phyloP scores from a whole-genome alignment of 2,113 vertebrate species.

The Prunella fulvescens region DNA sequence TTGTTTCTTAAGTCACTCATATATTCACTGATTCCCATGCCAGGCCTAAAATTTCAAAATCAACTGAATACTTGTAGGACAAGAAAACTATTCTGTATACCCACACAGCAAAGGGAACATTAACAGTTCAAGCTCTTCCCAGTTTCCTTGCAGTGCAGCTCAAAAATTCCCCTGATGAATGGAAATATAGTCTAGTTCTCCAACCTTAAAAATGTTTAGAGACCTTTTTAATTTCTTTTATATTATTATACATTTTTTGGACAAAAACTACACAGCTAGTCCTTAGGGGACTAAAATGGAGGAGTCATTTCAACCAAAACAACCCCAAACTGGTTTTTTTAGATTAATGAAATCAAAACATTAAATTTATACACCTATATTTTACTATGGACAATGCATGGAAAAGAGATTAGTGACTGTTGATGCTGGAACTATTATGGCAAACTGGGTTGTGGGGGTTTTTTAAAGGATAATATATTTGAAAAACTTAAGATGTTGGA shows the following conservation, averaged over 20 bases:
- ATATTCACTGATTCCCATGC: background rate
- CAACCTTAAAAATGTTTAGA: background rate
- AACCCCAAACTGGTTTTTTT: background rate
- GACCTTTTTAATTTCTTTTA: background rate
- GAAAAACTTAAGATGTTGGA: background rate
- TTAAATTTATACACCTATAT: background rate
- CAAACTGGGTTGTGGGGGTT: fast-evolving
- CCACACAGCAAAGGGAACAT: background rate
- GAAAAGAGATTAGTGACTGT: background rate
- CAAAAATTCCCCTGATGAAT: background rate
- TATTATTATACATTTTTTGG: background rate
- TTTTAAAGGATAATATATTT: background rate
- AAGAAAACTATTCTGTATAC: background rate
- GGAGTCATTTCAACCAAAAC: background rate
- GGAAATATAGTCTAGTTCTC: background rate
- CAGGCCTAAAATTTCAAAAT: slow-evolving; percentile 21
- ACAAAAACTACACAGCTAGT: background rate
- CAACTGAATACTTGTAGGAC: background rate
- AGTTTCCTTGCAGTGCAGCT: background rate
- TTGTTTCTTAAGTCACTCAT: slow-evolving; percentile 2
- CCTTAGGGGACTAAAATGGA: background rate
- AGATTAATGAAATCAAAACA: background rate
- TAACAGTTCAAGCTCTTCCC: background rate
- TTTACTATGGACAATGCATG: background rate
- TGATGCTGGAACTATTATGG: background rate